These are phyloP conservation scores for Hirudinaria manillensis DNA, from an alignment of 2,888 invertebrate species.

Conservation along the genomic window DNA sequence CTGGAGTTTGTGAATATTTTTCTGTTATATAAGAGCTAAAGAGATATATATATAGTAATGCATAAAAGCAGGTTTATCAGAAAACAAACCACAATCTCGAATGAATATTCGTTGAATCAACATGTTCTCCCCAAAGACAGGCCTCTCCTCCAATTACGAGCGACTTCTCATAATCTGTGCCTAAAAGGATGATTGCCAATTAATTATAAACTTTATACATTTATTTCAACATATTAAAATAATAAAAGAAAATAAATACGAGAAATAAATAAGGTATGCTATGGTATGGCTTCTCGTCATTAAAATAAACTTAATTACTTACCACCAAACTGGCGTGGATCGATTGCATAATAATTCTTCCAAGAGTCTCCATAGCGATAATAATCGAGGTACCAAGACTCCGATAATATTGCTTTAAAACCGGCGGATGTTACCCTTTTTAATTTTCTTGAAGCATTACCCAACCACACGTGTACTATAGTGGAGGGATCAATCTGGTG, in stretches of 20 bases:
- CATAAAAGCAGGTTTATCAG: too few relatives aligned
- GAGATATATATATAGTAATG: too few relatives aligned
- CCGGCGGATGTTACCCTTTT: conserved; percentile 62
- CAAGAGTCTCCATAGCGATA: conserved; percentile 58
- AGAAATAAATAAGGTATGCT: too few relatives aligned
- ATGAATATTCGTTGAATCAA: conserved; percentile 60
- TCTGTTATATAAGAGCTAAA: too few relatives aligned
- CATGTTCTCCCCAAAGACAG: too few relatives aligned
- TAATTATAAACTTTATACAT: background rate
- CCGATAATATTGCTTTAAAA: conserved; percentile 65
- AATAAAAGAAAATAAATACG: too few relatives aligned
- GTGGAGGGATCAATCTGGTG: conserved; percentile 20
- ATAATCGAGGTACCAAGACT: conserved; percentile 81
- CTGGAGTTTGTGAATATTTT: too few relatives aligned
- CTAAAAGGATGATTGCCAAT: conserved; percentile 39
- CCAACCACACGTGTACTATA: conserved; percentile 69
- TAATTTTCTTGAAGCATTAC: conserved; percentile 49
- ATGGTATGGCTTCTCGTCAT: too few relatives aligned
- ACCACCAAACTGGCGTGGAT: conserved; percentile 54
- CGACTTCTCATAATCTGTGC: conserved; percentile 58
- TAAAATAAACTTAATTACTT: too few relatives aligned
- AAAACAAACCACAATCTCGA: conserved; percentile 61
- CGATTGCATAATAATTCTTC: conserved; percentile 52
- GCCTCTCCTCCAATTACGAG: conserved; percentile 81
- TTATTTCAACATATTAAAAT: conserved; percentile 42